Evolutionary conservation across 30 jellyfish, hydroid and myxozoan species (phyloP).

Genomic region (Aurelia aurita): DNA sequence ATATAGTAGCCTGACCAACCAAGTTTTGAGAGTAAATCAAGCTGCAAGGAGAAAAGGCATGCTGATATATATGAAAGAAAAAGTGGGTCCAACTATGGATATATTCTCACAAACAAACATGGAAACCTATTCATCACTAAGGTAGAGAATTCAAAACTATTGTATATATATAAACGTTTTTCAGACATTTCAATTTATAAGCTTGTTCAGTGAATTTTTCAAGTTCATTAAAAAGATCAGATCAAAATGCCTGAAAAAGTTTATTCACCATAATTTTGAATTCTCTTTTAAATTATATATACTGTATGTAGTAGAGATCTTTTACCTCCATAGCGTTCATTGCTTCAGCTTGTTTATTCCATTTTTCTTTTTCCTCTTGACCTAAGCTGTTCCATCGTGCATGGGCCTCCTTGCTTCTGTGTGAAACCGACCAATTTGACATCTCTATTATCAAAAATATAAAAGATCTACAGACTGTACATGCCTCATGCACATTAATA

Average conservation of each 20-base stretch:
- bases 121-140: too few species aligned
- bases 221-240: too few species aligned
- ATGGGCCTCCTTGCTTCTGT: slow-evolving; percentile 11
- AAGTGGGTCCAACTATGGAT: too few species aligned
- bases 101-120: too few species aligned
- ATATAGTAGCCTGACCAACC: slow-evolving; percentile 5
- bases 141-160: too few species aligned
- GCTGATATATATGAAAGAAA: too few species aligned
- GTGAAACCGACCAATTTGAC: slow-evolving; percentile 4
- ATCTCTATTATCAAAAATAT: not conserved
- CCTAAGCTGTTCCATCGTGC: not conserved
- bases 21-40: not conserved
- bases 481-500: too few species aligned
- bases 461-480: too few species aligned
- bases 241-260: not conserved
- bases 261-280: not conserved
- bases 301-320: not conserved
- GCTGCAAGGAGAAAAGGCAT: not conserved
- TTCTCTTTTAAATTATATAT: not conserved
- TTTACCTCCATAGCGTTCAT: not conserved
- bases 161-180: too few species aligned
- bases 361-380: not conserved
- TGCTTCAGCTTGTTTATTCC: not conserved
- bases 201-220: too few species aligned
- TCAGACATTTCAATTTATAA: too few species aligned